Evolutionary conservation across 1,140 invertebrate species (phyloP), one percentile per base, ranked within the genome.

Genomic region (Pogonomyrmex californicus): DNA sequence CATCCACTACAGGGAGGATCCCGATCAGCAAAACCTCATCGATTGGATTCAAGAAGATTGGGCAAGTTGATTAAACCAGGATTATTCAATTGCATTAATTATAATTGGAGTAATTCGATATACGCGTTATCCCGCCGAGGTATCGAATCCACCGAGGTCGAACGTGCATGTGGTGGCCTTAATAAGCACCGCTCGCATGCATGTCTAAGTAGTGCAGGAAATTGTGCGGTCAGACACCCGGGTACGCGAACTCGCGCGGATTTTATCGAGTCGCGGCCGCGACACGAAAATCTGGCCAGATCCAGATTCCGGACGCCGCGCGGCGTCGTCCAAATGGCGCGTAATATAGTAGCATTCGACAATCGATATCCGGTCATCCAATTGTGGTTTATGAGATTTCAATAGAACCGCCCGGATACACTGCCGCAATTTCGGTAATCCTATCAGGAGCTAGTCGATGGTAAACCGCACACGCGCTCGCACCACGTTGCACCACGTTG

Each of bases 41-140:
- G 99, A 99, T 94, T 99, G 99, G 99, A 99, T 99, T 89, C 99
- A 99, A 95, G 98, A 99, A 96, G 98, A 99, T 94, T 99, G 99
- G 99, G 98, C 98, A 96, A 94, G 94, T 95, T 47, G 36, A 85
- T 85, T 65, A 56, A 36, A 68, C 33, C 23, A 68, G 23, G 56
- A 65, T 63, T 62, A 47, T 62, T 63, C 33, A 33, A 41, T 78
- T 14, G 30, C 12, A 85, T 65, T 23, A 78, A 12, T 54, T 23
- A 17, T 41, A 54, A 56, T 51, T 81, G 2, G 23, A 47, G 38
- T 68, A 68, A 49, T 30, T 12, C 47, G 14, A 68, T 7, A 23
- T 14, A 41, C 12, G 23, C 77, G 62, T 23, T 51, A 56, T 9
- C 36, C 36, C 23, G 12, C 5, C 63, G 38, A 51, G 51, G 14